Evolutionary conservation across 2,888 invertebrate genomes (phyloP), one percentile per base, ranked within the genome.

Genomic region (Drepana falcataria): DNA sequence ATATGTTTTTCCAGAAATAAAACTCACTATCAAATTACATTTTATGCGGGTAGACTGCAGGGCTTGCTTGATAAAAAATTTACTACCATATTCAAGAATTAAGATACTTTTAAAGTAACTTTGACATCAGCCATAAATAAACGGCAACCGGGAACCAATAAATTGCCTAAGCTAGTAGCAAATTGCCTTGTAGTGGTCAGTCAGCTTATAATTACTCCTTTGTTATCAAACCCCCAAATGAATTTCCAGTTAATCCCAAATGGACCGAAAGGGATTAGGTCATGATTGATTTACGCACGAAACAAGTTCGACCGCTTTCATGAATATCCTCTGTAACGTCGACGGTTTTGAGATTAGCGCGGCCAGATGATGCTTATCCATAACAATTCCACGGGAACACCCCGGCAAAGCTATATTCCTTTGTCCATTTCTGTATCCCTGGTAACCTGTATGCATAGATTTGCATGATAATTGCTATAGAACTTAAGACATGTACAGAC

Each of bases 151-250:
- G 61, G 60, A 57, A 53, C 61, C 65, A 68, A 73, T 71, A 66
- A 76, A 73, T 74, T 65, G 65, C 61, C 51, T 53, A 58, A 65
- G 62, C 56, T 58, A 63, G 59, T 66, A 68, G 71, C 68, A 66
- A 73, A 77, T 75, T 64, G 64, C 61, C 60, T 53, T 58, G 55
- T 52, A 55, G 59, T 58, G 55, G 58, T 62, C 59, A 56, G 54
- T 21, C 58, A 58, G 53, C 64, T 65, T 65, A 55, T 66, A 68
- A 63, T 65, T 65, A 63, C 55, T 56, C 58, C 55, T 69, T 67
- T 71, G 66, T 69, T 68, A 58, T 64, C 57, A 59, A 58, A 53
- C 52, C 61, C 54, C 59, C 48, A 56, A 55, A 64, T 62, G 63
- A 62, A 69, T 65, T 60, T 55, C 40, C 53, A 53, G 55, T 53